A percentile compares a stretch with the other conserved stretches of the same genome.
Conservation (phyloP, 2,888 invertebrate species). For the Malacosoma neustria region DNA sequence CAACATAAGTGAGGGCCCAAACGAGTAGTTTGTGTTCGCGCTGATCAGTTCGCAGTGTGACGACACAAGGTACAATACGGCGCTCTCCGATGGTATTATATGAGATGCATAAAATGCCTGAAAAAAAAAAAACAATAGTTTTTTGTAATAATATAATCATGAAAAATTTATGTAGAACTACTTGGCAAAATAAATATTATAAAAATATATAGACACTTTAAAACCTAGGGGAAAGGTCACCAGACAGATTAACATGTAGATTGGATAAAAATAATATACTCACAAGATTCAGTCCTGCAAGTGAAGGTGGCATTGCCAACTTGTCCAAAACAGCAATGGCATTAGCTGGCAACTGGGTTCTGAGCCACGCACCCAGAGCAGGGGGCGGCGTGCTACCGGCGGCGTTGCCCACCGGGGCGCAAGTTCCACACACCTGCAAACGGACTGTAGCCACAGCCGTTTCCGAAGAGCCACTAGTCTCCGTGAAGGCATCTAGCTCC, state of each 20-base stretch:
- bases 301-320: slow-evolving; percentile 41
- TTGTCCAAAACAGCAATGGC: slow-evolving; percentile 46
- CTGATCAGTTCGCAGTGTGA: slow-evolving; percentile 62
- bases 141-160: no score
- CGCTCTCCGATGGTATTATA: slow-evolving; percentile 88
- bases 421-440: slow-evolving; percentile 45
- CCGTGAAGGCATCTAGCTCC: slow-evolving; percentile 42
- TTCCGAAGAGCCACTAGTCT: slow-evolving; percentile 33
- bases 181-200: no score
- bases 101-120: slow-evolving; percentile 84
- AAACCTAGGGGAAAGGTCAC: no score
- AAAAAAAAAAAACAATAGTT: slow-evolving; percentile 18
- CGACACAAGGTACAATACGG: slow-evolving; percentile 82
- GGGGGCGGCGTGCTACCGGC: slow-evolving; percentile 34
- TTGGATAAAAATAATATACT: background rate
- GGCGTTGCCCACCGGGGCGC: slow-evolving; percentile 25
- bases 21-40: slow-evolving; percentile 48
- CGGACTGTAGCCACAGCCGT: slow-evolving; percentile 38
- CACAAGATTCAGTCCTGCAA: slow-evolving; percentile 25
- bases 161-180: no score
- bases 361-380: slow-evolving; percentile 50
- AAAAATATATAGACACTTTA: no score
- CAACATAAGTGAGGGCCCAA: slow-evolving; percentile 59
- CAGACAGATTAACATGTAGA: background rate
- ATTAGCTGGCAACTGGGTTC: slow-evolving; percentile 43